These are phyloP conservation scores for Dromius quadrimaculatus DNA, from an alignment of 2,888 invertebrate genomes.

Conservation along the genomic window DNA sequence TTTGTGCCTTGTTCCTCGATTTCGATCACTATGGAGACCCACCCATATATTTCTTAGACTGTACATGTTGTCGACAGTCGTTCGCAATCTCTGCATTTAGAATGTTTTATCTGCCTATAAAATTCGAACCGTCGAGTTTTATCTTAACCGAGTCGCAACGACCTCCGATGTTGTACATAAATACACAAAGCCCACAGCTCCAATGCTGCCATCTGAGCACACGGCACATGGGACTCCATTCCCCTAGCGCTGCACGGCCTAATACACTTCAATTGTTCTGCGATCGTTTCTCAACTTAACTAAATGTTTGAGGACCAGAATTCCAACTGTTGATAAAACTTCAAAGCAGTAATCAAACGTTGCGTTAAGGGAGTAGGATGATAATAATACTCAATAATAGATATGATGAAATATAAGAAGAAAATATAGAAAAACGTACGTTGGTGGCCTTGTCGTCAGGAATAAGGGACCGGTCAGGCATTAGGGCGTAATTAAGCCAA, in stretches of 20 bases:
- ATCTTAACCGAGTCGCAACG: constrained; percentile 51
- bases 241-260: constrained; percentile 11
- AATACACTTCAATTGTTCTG: no score
- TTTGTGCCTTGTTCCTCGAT: constrained; percentile 17
- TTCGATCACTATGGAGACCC: constrained; percentile 42
- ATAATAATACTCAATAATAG: no score
- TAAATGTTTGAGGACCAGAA: no score
- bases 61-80: constrained; percentile 53
- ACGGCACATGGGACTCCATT: constrained; percentile 26
- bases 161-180: constrained; percentile 48
- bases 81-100: constrained; percentile 50
- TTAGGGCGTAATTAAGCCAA: no score
- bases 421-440: no score
- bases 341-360: no score
- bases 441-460: no score
- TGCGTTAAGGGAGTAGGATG: no score
- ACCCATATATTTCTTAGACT: constrained; percentile 46
- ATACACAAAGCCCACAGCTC: constrained; percentile 35
- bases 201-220: constrained; percentile 22
- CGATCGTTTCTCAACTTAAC: no score
- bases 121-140: constrained; percentile 50
- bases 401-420: no score
- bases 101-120: constrained; percentile 53
- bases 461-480: no score
- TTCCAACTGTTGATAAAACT: no score